Evolutionary conservation across 2,113 vertebrate species (phyloP).

Genomic region (Natator depressus): DNA sequence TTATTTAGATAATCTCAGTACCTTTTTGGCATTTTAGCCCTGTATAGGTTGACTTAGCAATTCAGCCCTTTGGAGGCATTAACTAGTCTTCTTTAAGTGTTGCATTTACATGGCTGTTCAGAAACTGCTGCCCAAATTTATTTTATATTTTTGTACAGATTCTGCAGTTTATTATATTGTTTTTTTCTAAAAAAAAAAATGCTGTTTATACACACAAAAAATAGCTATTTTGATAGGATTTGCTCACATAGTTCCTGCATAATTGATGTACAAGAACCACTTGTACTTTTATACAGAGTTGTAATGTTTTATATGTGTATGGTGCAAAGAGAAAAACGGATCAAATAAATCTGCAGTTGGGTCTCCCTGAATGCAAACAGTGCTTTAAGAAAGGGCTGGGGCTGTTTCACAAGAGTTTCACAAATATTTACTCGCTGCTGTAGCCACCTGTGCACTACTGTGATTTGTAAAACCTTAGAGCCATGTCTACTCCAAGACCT

Average conservation of each 20-base stretch:
- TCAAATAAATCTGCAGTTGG: constrained; percentile 78
- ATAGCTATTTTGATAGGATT: constrained; percentile 89
- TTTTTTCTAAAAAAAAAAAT: constrained; percentile 87
- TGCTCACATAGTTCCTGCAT: constrained; percentile 85
- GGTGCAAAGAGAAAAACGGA: constrained; percentile 84
- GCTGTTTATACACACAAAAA: constrained; percentile 84
- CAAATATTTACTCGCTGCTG: constrained; percentile 75
- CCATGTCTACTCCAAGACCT: constrained; percentile 71
- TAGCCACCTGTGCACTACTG: constrained; percentile 74
- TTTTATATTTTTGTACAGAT: constrained; percentile 94
- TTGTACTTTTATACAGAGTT: constrained; percentile 85
- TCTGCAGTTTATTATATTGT: constrained; percentile 88
- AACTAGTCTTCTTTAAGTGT: constrained; percentile 84
- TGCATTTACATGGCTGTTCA: constrained; percentile 88
- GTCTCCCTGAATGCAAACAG: constrained; percentile 76
- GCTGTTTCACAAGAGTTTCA: constrained; percentile 71
- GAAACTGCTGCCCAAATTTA: constrained; percentile 87
- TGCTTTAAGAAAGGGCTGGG: constrained; percentile 79
- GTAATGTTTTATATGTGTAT: constrained; percentile 83
- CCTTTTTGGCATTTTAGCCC: constrained; percentile 81
- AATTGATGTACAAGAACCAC: constrained; percentile 83
- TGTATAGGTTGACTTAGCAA: constrained; percentile 85
- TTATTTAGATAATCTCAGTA: constrained; percentile 87
- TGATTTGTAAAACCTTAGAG: constrained; percentile 79
- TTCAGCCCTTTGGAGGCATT: constrained; percentile 85